These are phyloP conservation scores for Electrophaes corylata DNA, from an alignment of 2,888 invertebrate genomes.

Conservation along the genomic window DNA sequence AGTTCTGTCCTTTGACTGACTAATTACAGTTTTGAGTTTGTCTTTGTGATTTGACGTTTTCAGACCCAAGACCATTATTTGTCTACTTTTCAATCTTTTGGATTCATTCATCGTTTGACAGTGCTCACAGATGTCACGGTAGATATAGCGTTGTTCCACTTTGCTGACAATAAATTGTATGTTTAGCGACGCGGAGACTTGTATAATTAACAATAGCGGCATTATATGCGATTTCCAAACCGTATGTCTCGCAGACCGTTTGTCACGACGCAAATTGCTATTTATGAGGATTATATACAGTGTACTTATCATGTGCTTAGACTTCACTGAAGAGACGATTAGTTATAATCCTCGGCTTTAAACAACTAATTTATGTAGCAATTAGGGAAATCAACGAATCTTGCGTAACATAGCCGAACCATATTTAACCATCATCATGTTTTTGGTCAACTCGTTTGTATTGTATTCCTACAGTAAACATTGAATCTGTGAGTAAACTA, in stretches of 20 bases:
- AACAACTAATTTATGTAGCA: constrained; percentile 21
- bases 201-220: constrained; percentile 81
- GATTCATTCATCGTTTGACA: constrained; percentile 57
- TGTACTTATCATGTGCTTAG: constrained; percentile 54
- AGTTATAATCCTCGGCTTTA: constrained; percentile 34
- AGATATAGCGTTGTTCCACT: constrained; percentile 74
- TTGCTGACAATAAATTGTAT: constrained; percentile 80
- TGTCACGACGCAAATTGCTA: constrained; percentile 80
- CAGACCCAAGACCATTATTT: constrained; percentile 53
- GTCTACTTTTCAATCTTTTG: constrained; percentile 68
- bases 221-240: constrained; percentile 82
- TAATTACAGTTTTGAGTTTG: constrained; percentile 52
- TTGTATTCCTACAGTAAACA: background rate
- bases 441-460: background rate
- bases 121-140: constrained; percentile 69
- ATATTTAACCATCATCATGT: background rate
- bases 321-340: constrained; percentile 39
- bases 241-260: constrained; percentile 72
- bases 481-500: background rate
- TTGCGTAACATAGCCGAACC: background rate
- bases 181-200: constrained; percentile 79
- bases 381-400: constrained; percentile 17
- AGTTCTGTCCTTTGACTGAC: constrained; percentile 43
- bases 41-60: constrained; percentile 51
- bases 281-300: constrained; percentile 79